These are phyloP conservation scores for Cercopithecus diana DNA, from an alignment of 2,797 vertebrate genomes.

Conservation along the genomic window DNA sequence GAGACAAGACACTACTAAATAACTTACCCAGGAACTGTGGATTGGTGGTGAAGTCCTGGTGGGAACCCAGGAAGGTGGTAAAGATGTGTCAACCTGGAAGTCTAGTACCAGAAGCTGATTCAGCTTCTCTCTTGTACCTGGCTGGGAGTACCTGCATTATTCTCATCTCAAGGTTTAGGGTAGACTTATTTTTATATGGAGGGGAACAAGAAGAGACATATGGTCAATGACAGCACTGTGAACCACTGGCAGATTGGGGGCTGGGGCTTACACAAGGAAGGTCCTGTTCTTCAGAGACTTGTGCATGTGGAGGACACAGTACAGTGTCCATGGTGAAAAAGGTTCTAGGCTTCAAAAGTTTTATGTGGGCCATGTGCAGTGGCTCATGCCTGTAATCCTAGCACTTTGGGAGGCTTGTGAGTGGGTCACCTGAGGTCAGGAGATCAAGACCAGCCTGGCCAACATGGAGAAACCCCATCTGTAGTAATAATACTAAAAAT, in stretches of 20 bases:
- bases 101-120: neutral
- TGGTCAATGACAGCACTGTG: neutral
- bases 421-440: too few species aligned
- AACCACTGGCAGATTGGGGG: neutral
- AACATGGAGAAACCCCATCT: accelerated
- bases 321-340: neutral
- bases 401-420: too few species aligned
- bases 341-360: too few species aligned
- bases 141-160: too few species aligned
- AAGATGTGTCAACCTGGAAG: neutral
- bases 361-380: too few species aligned
- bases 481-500: too few species aligned
- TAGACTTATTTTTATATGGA: too few species aligned
- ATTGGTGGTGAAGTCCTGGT: neutral
- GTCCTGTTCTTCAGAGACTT: neutral
- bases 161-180: too few species aligned
- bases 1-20: neutral
- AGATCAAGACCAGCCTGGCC: too few species aligned
- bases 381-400: too few species aligned
- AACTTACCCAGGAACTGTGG: neutral
- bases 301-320: neutral
- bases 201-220: neutral
- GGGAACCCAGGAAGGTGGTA: neutral
- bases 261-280: neutral
- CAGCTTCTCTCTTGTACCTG: neutral